Evolutionary conservation across 2,888 invertebrate genomes (phyloP).

Genomic region (Orthosia incerta): DNA sequence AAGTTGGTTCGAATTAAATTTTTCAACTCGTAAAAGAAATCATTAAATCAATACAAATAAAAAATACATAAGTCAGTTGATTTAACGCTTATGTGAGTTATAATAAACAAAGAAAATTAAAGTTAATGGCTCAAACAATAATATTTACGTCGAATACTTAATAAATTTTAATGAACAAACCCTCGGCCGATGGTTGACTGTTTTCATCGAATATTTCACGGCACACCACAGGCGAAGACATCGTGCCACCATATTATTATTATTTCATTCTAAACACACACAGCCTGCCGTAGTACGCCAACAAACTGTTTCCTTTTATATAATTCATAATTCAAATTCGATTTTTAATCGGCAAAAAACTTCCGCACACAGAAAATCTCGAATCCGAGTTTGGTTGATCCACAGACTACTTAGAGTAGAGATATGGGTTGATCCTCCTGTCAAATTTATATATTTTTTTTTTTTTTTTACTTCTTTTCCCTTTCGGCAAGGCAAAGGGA

Average conservation of each 20-base stretch:
- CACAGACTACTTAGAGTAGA: too few species aligned
- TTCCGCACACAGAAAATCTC: constrained; percentile 47
- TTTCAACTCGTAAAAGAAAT: not conserved
- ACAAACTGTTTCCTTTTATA: constrained; percentile 45
- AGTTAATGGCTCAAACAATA: not conserved
- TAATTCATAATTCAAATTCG: constrained; percentile 59
- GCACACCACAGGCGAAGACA: constrained; percentile 92
- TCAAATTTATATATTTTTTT: constrained; percentile 47
- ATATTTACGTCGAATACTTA: constrained; percentile 33
- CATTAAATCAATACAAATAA: constrained; percentile 18
- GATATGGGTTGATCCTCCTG: constrained; percentile 27
- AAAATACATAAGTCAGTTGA: not conserved
- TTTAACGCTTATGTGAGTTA: not conserved
- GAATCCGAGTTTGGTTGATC: too few species aligned
- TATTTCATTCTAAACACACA: constrained; percentile 73
- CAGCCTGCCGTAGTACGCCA: constrained; percentile 34
- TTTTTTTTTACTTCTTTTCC: too few species aligned
- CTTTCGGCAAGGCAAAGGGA: too few species aligned
- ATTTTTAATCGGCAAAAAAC: constrained; percentile 42
- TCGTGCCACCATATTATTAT: constrained; percentile 75
- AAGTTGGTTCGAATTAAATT: not conserved
- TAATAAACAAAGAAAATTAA: not conserved
- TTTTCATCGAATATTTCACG: constrained; percentile 96
- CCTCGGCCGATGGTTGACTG: constrained; percentile 95
- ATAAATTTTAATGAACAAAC: constrained; percentile 86